Percentiles rank a stretch among this genome's conserved stretches.
phyloP scores from a whole-genome alignment of 1,140 invertebrate species.

The Vanessa tameamea region DNA sequence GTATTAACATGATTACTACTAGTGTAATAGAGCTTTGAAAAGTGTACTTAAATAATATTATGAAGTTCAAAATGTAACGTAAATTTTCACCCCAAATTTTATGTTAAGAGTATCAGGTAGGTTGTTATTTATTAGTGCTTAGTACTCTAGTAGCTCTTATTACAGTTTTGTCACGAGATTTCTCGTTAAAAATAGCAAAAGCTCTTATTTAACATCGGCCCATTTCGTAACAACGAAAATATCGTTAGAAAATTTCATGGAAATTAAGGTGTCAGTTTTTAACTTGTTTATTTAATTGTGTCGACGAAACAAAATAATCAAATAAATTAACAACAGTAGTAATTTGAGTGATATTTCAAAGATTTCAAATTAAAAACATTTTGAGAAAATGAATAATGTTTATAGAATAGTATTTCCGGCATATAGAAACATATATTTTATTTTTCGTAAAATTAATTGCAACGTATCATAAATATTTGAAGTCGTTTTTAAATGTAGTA shows the following conservation, averaged over 20 bases:
- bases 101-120: conserved; percentile 22
- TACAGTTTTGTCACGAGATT: conserved; percentile 37
- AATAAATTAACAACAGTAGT: background rate
- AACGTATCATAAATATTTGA: too few species aligned
- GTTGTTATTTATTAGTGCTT: conserved; percentile 32
- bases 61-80: conserved; percentile 6
- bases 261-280: background rate
- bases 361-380: too few species aligned
- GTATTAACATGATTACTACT: too few species aligned
- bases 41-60: background rate
- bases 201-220: background rate
- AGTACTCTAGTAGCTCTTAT: conserved; percentile 4
- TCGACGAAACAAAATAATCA: background rate
- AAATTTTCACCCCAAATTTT: conserved; percentile 17
- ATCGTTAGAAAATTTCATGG: background rate
- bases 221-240: background rate
- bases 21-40: too few species aligned
- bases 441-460: too few species aligned
- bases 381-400: too few species aligned
- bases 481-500: too few species aligned
- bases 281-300: background rate
- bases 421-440: too few species aligned
- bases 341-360: too few species aligned
- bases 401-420: too few species aligned
- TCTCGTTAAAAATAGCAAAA: conserved; percentile 18